A percentile compares a stretch with the other conserved stretches of the same genome.
Conservation (phyloP, 2,113 vertebrate genomes). For the Jaculus jaculus region DNA sequence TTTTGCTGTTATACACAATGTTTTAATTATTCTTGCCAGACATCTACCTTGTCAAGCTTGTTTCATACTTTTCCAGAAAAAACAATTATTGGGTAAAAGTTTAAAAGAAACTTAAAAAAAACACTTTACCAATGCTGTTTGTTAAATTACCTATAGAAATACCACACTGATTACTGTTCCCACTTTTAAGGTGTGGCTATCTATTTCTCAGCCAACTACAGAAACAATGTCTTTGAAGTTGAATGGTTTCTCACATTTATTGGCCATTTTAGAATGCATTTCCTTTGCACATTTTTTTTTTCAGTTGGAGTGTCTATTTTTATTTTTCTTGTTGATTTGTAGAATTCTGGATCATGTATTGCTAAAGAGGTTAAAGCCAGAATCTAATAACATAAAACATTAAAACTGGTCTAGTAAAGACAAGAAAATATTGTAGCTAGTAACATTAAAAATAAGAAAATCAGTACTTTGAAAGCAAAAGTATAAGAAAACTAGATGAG, state of each 20-base stretch:
- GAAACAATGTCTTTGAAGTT: background rate
- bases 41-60: background rate
- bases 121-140: background rate
- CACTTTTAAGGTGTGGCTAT: background rate
- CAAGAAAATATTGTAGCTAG: constrained; percentile 3
- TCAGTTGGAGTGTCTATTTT: background rate
- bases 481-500: background rate
- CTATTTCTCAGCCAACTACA: background rate
- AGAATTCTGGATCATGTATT: background rate
- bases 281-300: background rate
- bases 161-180: background rate
- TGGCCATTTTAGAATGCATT: background rate
- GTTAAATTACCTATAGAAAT: background rate
- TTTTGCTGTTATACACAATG: constrained; percentile 32
- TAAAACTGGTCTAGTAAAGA: background rate
- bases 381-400: background rate
- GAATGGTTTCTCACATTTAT: background rate
- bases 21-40: background rate
- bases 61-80: constrained; percentile 12
- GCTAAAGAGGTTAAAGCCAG: constrained; percentile 23
- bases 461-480: constrained; percentile 34
- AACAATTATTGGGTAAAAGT: background rate
- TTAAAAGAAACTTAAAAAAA: background rate
- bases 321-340: constrained; percentile 31
- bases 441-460: constrained; percentile 43